These are phyloP conservation scores for Sebastes nivosus DNA, from an alignment of 2,797 vertebrate genomes.

Conservation along the genomic window DNA sequence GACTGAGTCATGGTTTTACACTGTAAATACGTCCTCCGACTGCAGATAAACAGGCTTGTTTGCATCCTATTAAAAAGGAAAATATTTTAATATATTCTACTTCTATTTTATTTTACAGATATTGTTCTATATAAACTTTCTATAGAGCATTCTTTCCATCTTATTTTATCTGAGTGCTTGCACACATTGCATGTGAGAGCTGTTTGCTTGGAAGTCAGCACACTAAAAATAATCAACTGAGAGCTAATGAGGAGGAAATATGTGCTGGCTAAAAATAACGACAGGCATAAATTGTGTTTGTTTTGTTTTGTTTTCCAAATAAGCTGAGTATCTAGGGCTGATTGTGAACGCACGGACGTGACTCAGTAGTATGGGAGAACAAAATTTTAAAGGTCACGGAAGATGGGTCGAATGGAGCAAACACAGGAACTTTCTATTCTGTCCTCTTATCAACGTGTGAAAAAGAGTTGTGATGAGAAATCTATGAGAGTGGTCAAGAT, in stretches of 20 bases:
- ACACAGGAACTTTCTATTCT: slow-evolving; percentile 9
- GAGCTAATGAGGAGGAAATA: slow-evolving; percentile 62
- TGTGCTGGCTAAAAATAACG: slow-evolving; percentile 58
- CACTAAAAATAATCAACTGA: slow-evolving; percentile 51
- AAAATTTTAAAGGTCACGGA: slow-evolving; percentile 13
- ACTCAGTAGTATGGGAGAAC: slow-evolving; percentile 8
- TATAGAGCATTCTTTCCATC: background rate
- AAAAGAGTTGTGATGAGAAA: background rate
- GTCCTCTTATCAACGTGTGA: background rate
- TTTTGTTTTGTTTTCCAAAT: slow-evolving; percentile 44
- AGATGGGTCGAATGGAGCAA: slow-evolving; percentile 7
- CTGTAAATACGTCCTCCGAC: background rate
- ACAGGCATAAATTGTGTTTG: background rate
- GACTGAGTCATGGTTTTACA: slow-evolving; percentile 2
- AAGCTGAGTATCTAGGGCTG: slow-evolving; percentile 10
- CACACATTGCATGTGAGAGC: background rate
- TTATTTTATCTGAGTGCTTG: background rate
- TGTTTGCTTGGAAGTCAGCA: slow-evolving; percentile 14
- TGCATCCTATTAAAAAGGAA: background rate
- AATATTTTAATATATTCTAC: background rate
- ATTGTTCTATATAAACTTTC: background rate
- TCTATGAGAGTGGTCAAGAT: background rate
- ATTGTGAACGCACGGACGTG: slow-evolving; percentile 23
- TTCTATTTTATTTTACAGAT: background rate
- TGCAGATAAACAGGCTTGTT: background rate